These are phyloP conservation scores for Gallinago paraguaiae DNA, from an alignment of 2,113 vertebrate species.

Conservation along the genomic window DNA sequence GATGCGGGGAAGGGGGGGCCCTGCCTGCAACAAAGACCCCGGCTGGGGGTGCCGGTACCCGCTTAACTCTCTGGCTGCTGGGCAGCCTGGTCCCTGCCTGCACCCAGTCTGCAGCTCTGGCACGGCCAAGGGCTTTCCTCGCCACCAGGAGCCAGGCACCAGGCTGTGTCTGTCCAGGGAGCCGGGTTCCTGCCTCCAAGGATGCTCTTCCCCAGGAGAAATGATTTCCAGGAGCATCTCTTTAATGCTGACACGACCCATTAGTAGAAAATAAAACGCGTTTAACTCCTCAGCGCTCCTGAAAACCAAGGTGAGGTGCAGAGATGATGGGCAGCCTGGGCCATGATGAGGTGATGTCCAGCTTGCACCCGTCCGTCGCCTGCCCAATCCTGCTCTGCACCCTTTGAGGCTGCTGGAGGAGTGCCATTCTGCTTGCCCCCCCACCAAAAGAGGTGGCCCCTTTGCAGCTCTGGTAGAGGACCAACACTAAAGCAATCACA, in stretches of 20 bases:
- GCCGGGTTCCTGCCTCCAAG: not conserved
- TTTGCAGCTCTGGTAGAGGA: no score
- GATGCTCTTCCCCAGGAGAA: not conserved
- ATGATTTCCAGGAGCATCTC: not conserved
- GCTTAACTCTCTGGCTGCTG: not conserved
- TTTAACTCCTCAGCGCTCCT: not conserved
- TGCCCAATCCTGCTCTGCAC: not conserved
- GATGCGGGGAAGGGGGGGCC: not conserved
- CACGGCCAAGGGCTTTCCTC: not conserved
- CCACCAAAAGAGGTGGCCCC: not conserved
- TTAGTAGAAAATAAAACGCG: not conserved
- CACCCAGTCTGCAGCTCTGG: not conserved
- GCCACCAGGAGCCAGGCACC: rapidly evolving
- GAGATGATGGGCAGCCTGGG: rapidly evolving
- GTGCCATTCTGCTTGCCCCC: not conserved
- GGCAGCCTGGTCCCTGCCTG: not conserved
- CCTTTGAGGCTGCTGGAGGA: not conserved
- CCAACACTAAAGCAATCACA: not conserved
- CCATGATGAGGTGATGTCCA: not conserved
- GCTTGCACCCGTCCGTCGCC: not conserved
- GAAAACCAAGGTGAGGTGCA: not conserved
- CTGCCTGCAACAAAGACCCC: not conserved
- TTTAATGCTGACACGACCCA: rapidly evolving
- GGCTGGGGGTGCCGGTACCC: not conserved
- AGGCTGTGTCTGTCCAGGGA: not conserved